Evolutionary conservation across 2,113 vertebrate species (phyloP).

Genomic region (Pelmatolapia mariae): DNA sequence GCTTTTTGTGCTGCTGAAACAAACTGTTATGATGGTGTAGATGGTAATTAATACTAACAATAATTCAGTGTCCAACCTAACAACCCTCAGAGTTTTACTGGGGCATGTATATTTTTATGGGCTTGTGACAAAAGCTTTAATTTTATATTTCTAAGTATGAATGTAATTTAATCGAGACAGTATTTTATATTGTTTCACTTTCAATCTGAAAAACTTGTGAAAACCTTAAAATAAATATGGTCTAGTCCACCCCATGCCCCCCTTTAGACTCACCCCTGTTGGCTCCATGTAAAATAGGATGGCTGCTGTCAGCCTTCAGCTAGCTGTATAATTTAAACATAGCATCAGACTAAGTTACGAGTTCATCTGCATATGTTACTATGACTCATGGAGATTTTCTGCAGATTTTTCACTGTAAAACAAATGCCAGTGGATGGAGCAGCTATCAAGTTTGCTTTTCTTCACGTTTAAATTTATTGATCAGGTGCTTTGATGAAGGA

Average conservation of each 20-base stretch:
- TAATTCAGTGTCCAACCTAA: background rate
- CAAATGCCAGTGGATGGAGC: background rate
- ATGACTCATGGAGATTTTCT: background rate
- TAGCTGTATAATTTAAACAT: background rate
- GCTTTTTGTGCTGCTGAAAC: no score
- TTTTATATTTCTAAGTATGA: background rate
- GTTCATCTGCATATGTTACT: background rate
- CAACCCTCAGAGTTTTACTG: background rate
- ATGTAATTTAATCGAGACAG: accelerated
- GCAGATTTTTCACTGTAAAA: background rate
- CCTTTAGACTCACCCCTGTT: background rate
- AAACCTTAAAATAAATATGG: background rate
- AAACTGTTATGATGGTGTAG: background rate
- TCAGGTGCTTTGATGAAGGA: background rate
- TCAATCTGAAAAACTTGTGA: background rate
- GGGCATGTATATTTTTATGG: background rate
- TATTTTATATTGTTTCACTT: background rate
- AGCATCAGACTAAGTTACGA: background rate
- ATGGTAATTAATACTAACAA: background rate
- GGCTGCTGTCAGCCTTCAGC: background rate
- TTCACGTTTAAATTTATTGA: background rate
- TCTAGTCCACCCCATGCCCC: background rate
- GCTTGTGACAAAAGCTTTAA: background rate
- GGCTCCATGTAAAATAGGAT: background rate
- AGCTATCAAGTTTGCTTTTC: background rate